Evolutionary conservation across 1,140 invertebrate species (phyloP), one percentile per base, ranked within the genome.

Genomic region (Telenomus remus): DNA sequence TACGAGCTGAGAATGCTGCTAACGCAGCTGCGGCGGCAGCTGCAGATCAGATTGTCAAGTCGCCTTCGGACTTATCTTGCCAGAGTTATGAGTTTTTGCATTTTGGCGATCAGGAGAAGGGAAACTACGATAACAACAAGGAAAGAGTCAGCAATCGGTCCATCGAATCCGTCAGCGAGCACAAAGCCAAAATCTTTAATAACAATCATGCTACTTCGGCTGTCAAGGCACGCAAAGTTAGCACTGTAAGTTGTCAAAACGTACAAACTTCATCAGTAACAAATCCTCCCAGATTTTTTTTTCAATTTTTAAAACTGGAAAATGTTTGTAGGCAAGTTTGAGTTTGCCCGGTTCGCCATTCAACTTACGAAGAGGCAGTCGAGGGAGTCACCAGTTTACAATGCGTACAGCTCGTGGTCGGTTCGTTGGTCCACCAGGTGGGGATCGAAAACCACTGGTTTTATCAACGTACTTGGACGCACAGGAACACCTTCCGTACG

Each of bases 271-370:
- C n/a, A n/a, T n/a, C n/a, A n/a, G n/a, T n/a, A n/a, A 35, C 34
- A 35, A 10, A 6, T 35, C 10, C 10, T 35, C 34, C 10, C 34
- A 35, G 10, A 6, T 35, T 35, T 5, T 39, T 39, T 3, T 39
- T 39, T 39, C 8, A 39, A 2, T 39, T 39, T 39, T 39, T 2
- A 39, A 39, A 1, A 11, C 37, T 39, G 2, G 2, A 9, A 4
- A 9, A n/a, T 7, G 13, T 4, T 43, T 55, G 34, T 48, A 98
- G 96, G 94, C 95, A 80, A 98, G 96, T 89, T 91, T 98, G 81
- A 98, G 96, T 89, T 92, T 99, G 82, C 97, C 97, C 75, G 97
- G 97, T 77, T 98, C 97, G 77, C 97, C 97, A 72, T 98, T 97
- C 92, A 96, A 96, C 89, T 89, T 95, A 55, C 92, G 96, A 47